Conservation (phyloP, 2,113 vertebrate species). For the Ramphastos sulfuratus region DNA sequence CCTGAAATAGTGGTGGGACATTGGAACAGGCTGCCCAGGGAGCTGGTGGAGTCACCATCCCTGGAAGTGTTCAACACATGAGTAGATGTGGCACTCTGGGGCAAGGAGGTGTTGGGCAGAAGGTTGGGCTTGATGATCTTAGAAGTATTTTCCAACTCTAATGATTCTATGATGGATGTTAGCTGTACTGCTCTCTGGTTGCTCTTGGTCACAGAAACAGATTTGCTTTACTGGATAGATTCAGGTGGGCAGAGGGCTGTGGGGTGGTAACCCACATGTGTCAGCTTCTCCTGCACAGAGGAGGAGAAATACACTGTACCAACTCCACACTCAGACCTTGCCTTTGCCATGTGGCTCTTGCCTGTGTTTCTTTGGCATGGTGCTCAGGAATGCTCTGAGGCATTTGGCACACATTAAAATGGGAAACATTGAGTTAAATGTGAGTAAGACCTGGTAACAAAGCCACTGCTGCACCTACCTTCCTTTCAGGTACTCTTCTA, state of each 20-base stretch:
- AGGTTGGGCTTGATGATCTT: no score
- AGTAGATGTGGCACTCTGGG: no score
- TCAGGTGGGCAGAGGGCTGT: neutral
- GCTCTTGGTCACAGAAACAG: neutral
- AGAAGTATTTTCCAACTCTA: no score
- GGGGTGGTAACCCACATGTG: neutral
- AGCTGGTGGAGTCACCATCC: no score
- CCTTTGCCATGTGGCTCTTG: fast-evolving
- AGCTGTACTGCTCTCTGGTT: fast-evolving
- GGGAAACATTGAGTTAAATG: neutral
- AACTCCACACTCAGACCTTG: neutral
- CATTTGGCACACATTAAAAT: neutral
- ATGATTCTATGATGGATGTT: neutral
- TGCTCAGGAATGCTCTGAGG: neutral
- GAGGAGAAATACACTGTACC: neutral
- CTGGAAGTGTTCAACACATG: no score
- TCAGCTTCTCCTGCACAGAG: neutral
- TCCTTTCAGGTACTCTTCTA: neutral
- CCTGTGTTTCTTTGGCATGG: neutral
- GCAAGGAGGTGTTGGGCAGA: no score
- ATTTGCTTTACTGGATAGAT: neutral
- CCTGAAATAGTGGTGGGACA: no score
- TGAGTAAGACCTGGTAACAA: neutral
- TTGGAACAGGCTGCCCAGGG: no score
- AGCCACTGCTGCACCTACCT: neutral